Evolutionary conservation across 2,113 vertebrate species (phyloP).

Genomic region (Falco punctatus): DNA sequence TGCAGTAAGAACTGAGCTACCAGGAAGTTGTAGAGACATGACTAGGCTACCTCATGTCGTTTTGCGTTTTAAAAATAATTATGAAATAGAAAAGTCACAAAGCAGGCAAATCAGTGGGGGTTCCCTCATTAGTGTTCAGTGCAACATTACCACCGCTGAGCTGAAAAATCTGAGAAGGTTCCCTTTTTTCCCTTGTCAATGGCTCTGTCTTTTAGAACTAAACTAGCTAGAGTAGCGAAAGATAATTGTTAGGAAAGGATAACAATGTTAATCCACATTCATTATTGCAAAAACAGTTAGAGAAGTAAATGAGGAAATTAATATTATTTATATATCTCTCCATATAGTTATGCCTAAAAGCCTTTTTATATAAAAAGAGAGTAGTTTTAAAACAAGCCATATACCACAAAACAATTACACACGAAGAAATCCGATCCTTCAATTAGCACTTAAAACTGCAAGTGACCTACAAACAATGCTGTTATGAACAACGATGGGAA

Average conservation of each 20-base stretch:
- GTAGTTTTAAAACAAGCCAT: slow-evolving; percentile 64
- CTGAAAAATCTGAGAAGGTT: slow-evolving; percentile 84
- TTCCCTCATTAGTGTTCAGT: slow-evolving; percentile 86
- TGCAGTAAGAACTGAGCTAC: slow-evolving; percentile 76
- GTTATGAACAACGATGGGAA: slow-evolving; percentile 62
- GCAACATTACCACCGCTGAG: slow-evolving; percentile 85
- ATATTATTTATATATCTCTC: slow-evolving; percentile 73
- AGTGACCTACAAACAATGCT: slow-evolving; percentile 72
- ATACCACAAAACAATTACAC: slow-evolving; percentile 66
- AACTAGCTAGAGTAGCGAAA: slow-evolving; percentile 85
- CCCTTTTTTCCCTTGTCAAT: slow-evolving; percentile 81
- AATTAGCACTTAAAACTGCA: slow-evolving; percentile 79
- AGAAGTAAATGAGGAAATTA: slow-evolving; percentile 78
- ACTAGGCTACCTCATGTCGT: slow-evolving; percentile 83
- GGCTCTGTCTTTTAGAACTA: slow-evolving; percentile 83
- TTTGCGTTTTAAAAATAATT: slow-evolving; percentile 90
- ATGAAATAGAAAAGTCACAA: slow-evolving; percentile 90
- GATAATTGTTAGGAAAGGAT: slow-evolving; percentile 84
- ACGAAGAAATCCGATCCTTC: slow-evolving; percentile 67
- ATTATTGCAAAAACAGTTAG: slow-evolving; percentile 82
- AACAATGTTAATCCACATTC: slow-evolving; percentile 85
- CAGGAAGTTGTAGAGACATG: slow-evolving; percentile 84
- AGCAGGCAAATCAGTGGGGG: slow-evolving; percentile 85
- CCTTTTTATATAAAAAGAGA: slow-evolving; percentile 34
- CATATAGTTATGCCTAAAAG: slow-evolving; percentile 44